phyloP scores from a whole-genome alignment of 2,113 vertebrate species.

The Perca flavescens region DNA sequence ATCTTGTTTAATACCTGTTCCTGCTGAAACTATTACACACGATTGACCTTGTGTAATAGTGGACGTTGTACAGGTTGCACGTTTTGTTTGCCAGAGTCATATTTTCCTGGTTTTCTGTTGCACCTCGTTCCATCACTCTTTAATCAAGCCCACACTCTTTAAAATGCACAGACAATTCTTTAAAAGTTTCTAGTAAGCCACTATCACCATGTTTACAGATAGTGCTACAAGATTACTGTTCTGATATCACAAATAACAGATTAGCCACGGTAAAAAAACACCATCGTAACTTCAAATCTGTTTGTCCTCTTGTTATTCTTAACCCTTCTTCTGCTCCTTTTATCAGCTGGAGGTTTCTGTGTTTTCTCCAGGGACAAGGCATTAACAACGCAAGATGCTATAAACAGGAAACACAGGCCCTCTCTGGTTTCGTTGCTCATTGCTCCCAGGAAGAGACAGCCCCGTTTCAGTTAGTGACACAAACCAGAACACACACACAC shows the following conservation, averaged over 20 bases:
- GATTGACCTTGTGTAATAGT: background rate
- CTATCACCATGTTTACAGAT: conserved; percentile 53
- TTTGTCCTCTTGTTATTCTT: conserved; percentile 71
- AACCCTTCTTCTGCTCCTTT: conserved; percentile 46
- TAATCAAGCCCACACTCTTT: background rate
- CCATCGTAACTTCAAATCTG: conserved; percentile 45
- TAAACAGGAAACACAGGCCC: conserved; percentile 71
- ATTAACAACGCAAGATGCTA: conserved; percentile 55
- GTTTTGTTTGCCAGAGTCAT: background rate
- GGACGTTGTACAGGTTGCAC: background rate
- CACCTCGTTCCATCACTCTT: background rate
- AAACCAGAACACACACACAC: conserved; percentile 72
- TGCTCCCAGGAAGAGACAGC: conserved; percentile 60
- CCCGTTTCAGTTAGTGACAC: conserved; percentile 67
- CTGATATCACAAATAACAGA: conserved; percentile 58
- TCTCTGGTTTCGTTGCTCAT: conserved; percentile 47
- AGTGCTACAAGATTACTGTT: conserved; percentile 44
- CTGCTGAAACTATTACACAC: background rate
- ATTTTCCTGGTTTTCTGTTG: background rate
- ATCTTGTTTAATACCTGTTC: background rate
- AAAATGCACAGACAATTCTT: background rate
- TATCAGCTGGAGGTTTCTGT: conserved; percentile 71
- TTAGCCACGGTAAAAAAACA: conserved; percentile 44
- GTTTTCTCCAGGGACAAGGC: conserved; percentile 64
- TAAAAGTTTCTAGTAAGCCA: conserved; percentile 11